Conservation (phyloP, 2,888 invertebrate genomes). For the Epirrhoe alternata region DNA sequence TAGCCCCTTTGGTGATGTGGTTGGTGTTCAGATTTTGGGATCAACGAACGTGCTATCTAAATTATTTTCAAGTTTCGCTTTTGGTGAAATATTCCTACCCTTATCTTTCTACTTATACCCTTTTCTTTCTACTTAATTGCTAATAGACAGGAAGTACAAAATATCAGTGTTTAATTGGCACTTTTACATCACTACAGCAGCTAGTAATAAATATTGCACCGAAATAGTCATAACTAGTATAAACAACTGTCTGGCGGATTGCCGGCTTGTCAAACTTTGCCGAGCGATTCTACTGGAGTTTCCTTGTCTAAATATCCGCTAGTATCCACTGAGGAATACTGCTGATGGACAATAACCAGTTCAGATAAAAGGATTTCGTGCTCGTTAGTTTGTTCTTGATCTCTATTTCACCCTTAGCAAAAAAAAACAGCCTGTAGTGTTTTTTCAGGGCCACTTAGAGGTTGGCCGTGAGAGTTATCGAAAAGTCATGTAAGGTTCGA, state of each 20-base stretch:
- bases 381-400: background rate
- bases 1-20: background rate
- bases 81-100: too few species aligned
- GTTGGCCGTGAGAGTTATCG: too few species aligned
- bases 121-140: too few species aligned
- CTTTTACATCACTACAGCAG: background rate
- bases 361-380: background rate
- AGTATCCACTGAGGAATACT: constrained; percentile 34
- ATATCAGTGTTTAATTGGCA: background rate
- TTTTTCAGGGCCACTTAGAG: too few species aligned
- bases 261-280: constrained; percentile 66
- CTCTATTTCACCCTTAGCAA: background rate
- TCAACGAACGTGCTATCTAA: too few species aligned
- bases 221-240: constrained; percentile 60
- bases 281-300: constrained; percentile 55
- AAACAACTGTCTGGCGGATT: constrained; percentile 59
- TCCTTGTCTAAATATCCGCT: constrained; percentile 41
- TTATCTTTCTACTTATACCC: too few species aligned
- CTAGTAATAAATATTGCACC: constrained; percentile 38
- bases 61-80: too few species aligned
- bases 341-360: constrained; percentile 9
- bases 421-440: too few species aligned
- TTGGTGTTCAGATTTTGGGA: background rate
- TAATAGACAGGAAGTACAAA: too few species aligned
- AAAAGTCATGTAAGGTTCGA: too few species aligned